phyloP scores from a whole-genome alignment of 2,113 vertebrate genomes.

The Seriola aureovittata region DNA sequence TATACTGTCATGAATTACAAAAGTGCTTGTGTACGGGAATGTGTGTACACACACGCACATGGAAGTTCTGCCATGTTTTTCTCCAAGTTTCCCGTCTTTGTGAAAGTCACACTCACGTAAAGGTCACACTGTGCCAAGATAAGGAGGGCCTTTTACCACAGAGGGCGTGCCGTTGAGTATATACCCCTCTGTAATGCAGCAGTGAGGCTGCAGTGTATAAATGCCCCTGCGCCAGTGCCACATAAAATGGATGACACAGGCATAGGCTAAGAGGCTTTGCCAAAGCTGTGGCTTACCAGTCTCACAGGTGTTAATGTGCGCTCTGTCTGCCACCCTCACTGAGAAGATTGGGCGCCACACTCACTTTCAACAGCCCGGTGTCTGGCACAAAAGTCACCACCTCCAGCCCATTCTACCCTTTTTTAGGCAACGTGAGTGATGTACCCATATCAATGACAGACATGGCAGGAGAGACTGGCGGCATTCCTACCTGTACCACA shows the following conservation, averaged over 20 bases:
- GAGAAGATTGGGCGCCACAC: constrained; percentile 66
- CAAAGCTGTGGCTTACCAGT: constrained; percentile 81
- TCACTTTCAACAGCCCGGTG: constrained; percentile 58
- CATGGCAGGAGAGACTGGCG: constrained; percentile 21
- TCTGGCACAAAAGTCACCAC: constrained; percentile 56
- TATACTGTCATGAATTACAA: not conserved
- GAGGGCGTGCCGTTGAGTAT: constrained; percentile 5
- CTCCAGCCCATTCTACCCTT: constrained; percentile 26
- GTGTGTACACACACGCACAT: not conserved
- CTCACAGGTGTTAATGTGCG: constrained; percentile 83
- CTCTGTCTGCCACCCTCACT: constrained; percentile 72
- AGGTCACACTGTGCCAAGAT: constrained; percentile 29
- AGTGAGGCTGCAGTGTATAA: constrained; percentile 50
- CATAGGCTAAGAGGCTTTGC: constrained; percentile 78
- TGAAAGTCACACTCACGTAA: constrained; percentile 53
- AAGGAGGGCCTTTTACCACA: constrained; percentile 38
- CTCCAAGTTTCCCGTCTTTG: constrained; percentile 41
- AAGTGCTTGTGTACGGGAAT: not conserved
- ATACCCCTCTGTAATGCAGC: constrained; percentile 47
- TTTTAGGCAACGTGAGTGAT: constrained; percentile 21
- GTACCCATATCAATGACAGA: constrained; percentile 20
- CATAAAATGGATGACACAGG: constrained; percentile 72
- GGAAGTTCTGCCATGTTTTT: constrained; percentile 6
- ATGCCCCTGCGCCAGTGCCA: constrained; percentile 61
- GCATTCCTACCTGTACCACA: constrained; percentile 25